Conservation (phyloP, 1,140 invertebrate genomes). For the Probaryconus sp. region DNA sequence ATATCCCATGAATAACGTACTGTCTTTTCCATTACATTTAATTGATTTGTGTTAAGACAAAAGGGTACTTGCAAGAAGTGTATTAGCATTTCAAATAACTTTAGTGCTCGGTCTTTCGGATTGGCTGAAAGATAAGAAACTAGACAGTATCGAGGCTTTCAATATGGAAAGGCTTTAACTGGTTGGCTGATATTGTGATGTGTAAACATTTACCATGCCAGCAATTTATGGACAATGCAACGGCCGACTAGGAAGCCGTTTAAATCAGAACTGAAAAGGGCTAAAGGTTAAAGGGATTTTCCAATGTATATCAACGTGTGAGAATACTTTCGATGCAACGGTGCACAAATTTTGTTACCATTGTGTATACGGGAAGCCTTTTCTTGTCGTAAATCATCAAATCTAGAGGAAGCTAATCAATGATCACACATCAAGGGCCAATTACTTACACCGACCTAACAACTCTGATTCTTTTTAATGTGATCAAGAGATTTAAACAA, state of each 20-base stretch:
- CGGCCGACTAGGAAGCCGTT: conserved; percentile 60
- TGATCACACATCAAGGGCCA: conserved; percentile 40
- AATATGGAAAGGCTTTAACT: conserved; percentile 62
- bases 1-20: background rate
- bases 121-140: conserved; percentile 53
- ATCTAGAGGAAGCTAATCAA: conserved; percentile 50
- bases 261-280: conserved; percentile 60
- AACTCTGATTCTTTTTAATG: no score
- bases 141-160: conserved; percentile 55
- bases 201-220: conserved; percentile 52
- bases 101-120: conserved; percentile 53
- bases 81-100: conserved; percentile 58
- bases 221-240: conserved; percentile 58
- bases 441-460: conserved; percentile 34
- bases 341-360: conserved; percentile 45
- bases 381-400: conserved; percentile 58
- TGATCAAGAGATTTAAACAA: no score
- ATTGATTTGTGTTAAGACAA: conserved; percentile 57
- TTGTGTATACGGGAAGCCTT: conserved; percentile 55
- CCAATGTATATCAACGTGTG: conserved; percentile 58
- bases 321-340: conserved; percentile 59
- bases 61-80: conserved; percentile 31
- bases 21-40: conserved; percentile 20
- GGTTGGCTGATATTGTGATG: conserved; percentile 58
- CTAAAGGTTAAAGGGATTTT: conserved; percentile 63